Base-by-base conservation (phyloP, 2,113 vertebrate species). In the Pseudorhombus dupliciocellatus region DNA sequence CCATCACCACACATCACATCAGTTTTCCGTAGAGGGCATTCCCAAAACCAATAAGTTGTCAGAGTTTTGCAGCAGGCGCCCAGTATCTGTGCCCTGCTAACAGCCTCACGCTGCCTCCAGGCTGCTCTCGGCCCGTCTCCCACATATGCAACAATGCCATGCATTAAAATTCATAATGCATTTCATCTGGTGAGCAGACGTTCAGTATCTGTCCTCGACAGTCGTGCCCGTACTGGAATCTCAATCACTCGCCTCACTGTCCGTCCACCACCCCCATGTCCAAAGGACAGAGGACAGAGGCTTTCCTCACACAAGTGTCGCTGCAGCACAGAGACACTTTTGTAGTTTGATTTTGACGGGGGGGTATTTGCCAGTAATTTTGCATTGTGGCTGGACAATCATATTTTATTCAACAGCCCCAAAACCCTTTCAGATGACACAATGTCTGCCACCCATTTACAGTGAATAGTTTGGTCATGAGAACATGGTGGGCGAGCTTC, bases 371-470 rank as follows among this genome's bases (percentile, higher is more conserved):
- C 65, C 83, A 70, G 83, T 87, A 61, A 84, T 82, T 82, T 81
- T 46, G 72, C 75, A 79, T 83, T 86, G 73, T 84, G 77, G 60
- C 51, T 51, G 44, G 71, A 85, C 76, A 87, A 76, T 92, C 80
- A 92, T 91, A 90, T 94, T 94, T 94, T 84, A 90, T 94, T 93
- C 91, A 93, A 86, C 84, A 83, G 89, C 53, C 61, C 50, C 15
- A n/a, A 79, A 83, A 86, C 67, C 54, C 67, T 76, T 63, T 71
- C 57, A 75, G 81, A 83, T 22, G 75, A 85, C 64, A 85, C 70
- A 77, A 82, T 86, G 80, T 83, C 84, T 73, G 68, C 60, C 80
- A 25, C 63, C 75, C 63, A 31, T 78, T 57, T 63, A 25, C 54
- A 63, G 55, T 52, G 79, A 88, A 87, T 79, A 77, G 71, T 85